A percentile compares a stretch with the other conserved stretches of the same genome.
Evolutionary conservation across 2,113 vertebrate genomes (phyloP).

Genomic region (Platycercus adscitus): DNA sequence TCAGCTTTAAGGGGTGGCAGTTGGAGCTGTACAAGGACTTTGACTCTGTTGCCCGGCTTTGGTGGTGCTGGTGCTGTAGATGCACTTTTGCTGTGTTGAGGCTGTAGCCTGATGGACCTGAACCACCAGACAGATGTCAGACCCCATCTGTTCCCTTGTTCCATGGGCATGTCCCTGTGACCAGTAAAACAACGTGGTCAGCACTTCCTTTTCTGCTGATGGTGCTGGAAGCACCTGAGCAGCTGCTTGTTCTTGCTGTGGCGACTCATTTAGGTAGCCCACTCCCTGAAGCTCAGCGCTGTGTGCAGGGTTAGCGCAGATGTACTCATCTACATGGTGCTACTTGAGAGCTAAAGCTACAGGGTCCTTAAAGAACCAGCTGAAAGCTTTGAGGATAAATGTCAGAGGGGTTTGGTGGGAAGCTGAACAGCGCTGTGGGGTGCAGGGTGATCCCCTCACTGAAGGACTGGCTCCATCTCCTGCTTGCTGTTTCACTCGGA

Average conservation of each 20-base stretch:
- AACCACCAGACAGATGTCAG: background rate
- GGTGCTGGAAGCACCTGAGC: background rate
- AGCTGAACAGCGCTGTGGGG: background rate
- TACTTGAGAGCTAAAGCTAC: background rate
- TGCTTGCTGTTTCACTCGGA: background rate
- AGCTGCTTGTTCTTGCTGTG: background rate
- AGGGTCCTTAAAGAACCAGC: background rate
- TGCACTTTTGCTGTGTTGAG: background rate
- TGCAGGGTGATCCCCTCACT: background rate
- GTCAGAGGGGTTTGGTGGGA: background rate
- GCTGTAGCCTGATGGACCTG: background rate
- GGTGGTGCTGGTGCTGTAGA: background rate
- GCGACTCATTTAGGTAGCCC: background rate
- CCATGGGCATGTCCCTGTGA: background rate
- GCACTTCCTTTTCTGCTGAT: background rate
- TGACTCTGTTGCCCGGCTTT: background rate
- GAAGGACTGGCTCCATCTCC: background rate
- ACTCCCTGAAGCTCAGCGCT: background rate
- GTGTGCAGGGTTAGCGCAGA: background rate
- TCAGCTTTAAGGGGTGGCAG: background rate
- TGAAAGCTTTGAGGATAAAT: background rate
- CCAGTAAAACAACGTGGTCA: fast-evolving
- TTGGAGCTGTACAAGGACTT: background rate
- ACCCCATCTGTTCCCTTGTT: background rate
- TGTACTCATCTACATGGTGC: background rate